Conservation (phyloP, 1,140 invertebrate species). For the Oryctes rhinoceros region DNA sequence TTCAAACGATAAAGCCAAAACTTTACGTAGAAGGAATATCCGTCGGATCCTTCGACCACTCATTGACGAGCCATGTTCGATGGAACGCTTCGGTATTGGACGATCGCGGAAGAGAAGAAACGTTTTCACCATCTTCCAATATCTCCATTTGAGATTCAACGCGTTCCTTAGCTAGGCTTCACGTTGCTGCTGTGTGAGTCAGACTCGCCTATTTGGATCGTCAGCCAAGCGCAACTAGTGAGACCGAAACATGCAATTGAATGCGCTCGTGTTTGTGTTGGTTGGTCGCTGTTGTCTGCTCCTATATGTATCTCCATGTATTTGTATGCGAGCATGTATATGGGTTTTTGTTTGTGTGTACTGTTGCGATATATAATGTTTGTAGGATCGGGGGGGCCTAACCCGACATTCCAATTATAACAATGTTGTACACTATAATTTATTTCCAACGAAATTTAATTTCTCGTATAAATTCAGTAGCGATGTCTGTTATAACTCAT, state of each 20-base stretch:
- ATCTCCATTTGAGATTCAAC: background rate
- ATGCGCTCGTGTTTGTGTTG: background rate
- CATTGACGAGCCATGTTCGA: too few relatives aligned
- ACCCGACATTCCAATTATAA: conserved; percentile 50
- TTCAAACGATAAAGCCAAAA: conserved; percentile 45
- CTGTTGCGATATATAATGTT: conserved; percentile 6
- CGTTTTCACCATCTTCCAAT: background rate
- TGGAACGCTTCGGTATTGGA: too few relatives aligned
- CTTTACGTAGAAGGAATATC: background rate
- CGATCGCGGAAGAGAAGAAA: background rate
- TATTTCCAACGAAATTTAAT: background rate
- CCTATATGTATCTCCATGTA: background rate
- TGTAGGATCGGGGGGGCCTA: conserved; percentile 46
- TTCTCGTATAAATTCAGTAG: conserved; percentile 10
- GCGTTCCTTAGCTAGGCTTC: background rate
- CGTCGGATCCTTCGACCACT: background rate
- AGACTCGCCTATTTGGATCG: conserved; percentile 49
- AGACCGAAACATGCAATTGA: conserved; percentile 49
- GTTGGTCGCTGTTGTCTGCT: background rate
- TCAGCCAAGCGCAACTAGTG: conserved; percentile 52
- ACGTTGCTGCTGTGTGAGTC: conserved; percentile 45
- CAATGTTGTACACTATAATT: conserved; percentile 27
- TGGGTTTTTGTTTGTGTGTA: conserved; percentile 19
- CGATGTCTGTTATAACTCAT: too few relatives aligned
- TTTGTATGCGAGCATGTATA: background rate